These are phyloP conservation scores for Ostrea denselamellosa DNA, from an alignment of 1,140 invertebrate genomes.

Conservation along the genomic window DNA sequence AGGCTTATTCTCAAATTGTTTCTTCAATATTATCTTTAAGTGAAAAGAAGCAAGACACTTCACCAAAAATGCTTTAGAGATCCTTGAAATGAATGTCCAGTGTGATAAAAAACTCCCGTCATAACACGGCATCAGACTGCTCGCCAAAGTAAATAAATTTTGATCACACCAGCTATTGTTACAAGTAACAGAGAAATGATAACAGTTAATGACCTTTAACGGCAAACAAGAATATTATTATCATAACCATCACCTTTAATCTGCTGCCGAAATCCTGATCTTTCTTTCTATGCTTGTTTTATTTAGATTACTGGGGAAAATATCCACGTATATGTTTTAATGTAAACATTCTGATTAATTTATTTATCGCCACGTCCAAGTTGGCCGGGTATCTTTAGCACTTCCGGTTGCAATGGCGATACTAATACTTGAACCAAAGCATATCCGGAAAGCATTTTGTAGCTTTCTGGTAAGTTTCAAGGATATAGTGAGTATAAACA, in stretches of 20 bases:
- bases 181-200: background rate
- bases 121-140: too few species aligned
- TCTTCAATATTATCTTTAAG: too few species aligned
- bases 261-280: background rate
- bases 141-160: too few species aligned
- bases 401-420: background rate
- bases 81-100: too few species aligned
- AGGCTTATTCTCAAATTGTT: too few species aligned
- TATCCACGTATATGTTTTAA: background rate
- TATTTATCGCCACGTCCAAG: conserved; percentile 27
- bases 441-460: background rate
- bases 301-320: background rate
- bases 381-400: conserved; percentile 22
- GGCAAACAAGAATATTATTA: background rate
- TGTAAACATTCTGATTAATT: background rate
- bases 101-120: too few species aligned
- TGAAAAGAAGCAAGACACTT: too few species aligned
- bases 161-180: too few species aligned
- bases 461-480: background rate
- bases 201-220: background rate
- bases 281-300: background rate
- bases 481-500: too few species aligned
- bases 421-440: background rate
- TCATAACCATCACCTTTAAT: background rate
- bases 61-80: too few species aligned